These are phyloP conservation scores for Hypomesus transpacificus DNA, from an alignment of 2,113 vertebrate species.

Conservation along the genomic window DNA sequence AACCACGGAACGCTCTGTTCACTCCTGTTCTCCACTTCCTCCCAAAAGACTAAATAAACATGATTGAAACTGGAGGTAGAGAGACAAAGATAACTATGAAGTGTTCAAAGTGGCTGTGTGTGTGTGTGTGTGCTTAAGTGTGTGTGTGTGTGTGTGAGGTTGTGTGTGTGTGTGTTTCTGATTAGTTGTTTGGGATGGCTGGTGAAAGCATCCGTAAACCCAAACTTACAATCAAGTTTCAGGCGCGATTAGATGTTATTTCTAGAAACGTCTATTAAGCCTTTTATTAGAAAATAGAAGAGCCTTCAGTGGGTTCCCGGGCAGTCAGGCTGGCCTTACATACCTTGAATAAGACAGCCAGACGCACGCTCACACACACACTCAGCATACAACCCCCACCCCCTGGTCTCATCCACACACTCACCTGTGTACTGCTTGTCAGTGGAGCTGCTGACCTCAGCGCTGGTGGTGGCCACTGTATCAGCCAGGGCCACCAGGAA, in stretches of 20 bases:
- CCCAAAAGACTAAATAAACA: constrained; percentile 73
- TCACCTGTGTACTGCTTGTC: constrained; percentile 90
- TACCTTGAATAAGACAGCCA: no score
- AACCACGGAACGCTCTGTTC: constrained; percentile 64
- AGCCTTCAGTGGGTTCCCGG: neutral
- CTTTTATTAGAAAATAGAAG: neutral
- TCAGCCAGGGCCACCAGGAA: constrained; percentile 96
- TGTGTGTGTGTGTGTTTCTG: neutral
- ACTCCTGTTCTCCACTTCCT: constrained; percentile 40
- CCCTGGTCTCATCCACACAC: constrained; percentile 27
- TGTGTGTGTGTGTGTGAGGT: constrained; percentile 1
- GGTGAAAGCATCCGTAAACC: constrained; percentile 20
- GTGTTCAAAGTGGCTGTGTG: neutral
- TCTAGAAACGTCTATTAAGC: neutral
- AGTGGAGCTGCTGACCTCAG: constrained; percentile 86
- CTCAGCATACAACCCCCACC: neutral
- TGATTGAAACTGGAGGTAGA: constrained; percentile 41
- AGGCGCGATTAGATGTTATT: constrained; percentile 20
- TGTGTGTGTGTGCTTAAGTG: constrained; percentile 1
- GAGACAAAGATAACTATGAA: constrained; percentile 40
- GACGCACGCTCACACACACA: neutral
- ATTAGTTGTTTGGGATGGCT: constrained; percentile 30
- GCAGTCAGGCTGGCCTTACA: no score
- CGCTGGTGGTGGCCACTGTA: constrained; percentile 93
- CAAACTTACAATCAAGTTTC: constrained; percentile 44